Conservation (phyloP, 1,140 invertebrate genomes). For the Geopemphigus sp. region DNA sequence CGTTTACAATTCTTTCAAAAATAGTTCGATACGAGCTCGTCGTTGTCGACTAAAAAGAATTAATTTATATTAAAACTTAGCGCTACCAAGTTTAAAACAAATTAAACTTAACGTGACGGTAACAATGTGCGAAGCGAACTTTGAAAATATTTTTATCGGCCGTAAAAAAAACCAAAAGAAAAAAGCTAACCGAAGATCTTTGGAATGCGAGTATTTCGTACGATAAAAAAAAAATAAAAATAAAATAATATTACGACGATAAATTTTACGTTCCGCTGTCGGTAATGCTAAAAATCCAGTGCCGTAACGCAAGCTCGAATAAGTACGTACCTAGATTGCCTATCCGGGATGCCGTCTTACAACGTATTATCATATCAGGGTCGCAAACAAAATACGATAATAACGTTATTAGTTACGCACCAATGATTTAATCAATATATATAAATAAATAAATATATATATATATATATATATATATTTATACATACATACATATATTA, state of each 20-base stretch:
- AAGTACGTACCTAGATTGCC: background rate
- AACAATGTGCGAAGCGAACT: background rate
- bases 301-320: background rate
- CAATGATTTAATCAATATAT: conserved; percentile 9
- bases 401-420: background rate
- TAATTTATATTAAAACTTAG: conserved; percentile 9
- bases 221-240: background rate
- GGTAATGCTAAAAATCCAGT: too few relatives aligned
- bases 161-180: background rate
- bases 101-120: background rate
- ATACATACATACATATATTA: background rate
- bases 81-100: background rate
- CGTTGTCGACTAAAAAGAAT: background rate
- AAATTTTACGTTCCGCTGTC: background rate
- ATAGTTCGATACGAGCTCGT: background rate
- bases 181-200: background rate
- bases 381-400: conserved; percentile 2
- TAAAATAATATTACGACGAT: background rate
- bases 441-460: too few relatives aligned
- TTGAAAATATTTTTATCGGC: background rate
- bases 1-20: background rate
- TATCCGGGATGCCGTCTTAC: background rate
- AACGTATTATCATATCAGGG: too few relatives aligned
- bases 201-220: background rate
- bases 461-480: too few relatives aligned